phyloP scores from a whole-genome alignment of 2,797 vertebrate species.

The Basileuterus tristriatus region DNA sequence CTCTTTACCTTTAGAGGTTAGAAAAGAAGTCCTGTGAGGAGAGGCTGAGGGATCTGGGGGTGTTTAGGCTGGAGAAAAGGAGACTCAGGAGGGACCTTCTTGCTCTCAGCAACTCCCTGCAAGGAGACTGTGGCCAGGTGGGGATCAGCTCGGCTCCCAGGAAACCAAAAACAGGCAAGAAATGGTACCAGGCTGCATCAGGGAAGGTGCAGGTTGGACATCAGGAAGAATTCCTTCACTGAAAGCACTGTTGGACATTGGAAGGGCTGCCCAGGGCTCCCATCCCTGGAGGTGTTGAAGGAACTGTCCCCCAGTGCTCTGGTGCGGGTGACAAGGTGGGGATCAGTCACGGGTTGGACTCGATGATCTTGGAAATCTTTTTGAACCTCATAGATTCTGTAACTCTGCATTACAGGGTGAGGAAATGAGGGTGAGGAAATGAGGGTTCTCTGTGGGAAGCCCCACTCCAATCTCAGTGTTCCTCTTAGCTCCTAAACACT shows the following conservation, averaged over 20 bases:
- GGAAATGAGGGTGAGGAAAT: background rate
- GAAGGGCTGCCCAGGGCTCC: background rate
- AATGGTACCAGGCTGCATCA: accelerated
- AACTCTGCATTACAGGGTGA: accelerated
- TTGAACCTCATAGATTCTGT: background rate
- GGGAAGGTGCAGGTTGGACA: background rate
- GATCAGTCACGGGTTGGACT: background rate
- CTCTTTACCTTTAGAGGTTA: background rate
- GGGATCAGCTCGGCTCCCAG: background rate
- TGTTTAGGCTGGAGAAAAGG: background rate
- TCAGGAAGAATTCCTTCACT: background rate
- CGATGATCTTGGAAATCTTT: background rate
- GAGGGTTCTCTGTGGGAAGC: background rate
- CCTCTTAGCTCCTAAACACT: background rate
- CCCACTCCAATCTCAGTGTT: background rate
- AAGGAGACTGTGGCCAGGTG: background rate
- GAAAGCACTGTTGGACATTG: background rate
- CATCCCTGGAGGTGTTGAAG: background rate
- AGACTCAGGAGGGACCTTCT: background rate
- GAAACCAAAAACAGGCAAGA: background rate
- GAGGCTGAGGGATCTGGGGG: background rate
- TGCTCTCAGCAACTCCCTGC: background rate
- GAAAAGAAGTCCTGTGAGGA: background rate
- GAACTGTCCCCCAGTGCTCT: background rate
- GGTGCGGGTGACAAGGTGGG: background rate